Conservation (phyloP, 2,888 invertebrate genomes). For the Frankliniella intonsa region DNA sequence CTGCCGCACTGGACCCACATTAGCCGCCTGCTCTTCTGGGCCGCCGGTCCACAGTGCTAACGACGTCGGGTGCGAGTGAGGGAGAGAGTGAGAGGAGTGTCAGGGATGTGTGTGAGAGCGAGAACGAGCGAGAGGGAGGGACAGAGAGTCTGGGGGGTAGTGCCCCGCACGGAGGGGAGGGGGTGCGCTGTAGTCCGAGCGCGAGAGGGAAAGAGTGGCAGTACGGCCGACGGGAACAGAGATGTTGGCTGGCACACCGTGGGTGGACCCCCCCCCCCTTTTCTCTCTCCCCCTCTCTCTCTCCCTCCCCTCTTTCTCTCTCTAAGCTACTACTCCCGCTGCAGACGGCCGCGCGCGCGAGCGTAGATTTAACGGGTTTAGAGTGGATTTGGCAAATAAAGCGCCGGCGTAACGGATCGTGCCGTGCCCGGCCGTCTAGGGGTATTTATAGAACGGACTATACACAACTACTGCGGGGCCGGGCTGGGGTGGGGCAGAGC, state of each 20-base stretch:
- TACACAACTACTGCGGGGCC: background rate
- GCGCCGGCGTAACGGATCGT: background rate
- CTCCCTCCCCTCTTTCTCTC: background rate
- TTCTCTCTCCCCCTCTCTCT: too few relatives aligned
- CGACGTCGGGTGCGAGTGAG: background rate
- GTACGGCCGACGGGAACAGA: too few relatives aligned
- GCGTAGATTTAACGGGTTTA: background rate
- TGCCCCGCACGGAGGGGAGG: too few relatives aligned
- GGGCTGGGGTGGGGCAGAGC: background rate
- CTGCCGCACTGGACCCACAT: background rate
- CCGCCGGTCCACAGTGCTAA: background rate
- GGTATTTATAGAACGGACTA: background rate
- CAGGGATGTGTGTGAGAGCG: background rate
- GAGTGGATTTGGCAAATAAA: background rate
- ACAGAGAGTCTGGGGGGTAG: background rate
- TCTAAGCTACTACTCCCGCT: background rate
- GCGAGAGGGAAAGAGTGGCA: too few relatives aligned
- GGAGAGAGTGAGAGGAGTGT: too few relatives aligned
- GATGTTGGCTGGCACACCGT: too few relatives aligned
- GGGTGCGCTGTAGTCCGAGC: background rate
- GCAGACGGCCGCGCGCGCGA: too few relatives aligned
- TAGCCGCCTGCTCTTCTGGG: background rate
- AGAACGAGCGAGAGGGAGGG: background rate
- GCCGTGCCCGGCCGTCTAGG: background rate
- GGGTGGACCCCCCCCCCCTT: too few relatives aligned